Evolutionary conservation across 2,888 invertebrate species (phyloP).

Genomic region (Nemotelus nigrinus): DNA sequence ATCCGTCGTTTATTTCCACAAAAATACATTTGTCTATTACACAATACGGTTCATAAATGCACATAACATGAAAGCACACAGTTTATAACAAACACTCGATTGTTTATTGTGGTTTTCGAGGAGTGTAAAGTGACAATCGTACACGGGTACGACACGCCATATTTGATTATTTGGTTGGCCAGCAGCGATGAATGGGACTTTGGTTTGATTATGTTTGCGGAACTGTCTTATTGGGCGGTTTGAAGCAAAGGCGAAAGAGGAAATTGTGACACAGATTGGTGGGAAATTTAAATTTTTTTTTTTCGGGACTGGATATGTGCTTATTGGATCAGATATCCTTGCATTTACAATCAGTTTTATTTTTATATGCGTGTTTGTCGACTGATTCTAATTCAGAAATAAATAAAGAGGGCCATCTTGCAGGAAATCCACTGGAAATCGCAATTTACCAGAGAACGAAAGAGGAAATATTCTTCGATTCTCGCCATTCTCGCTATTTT

Average conservation of each 20-base stretch:
- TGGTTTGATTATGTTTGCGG: constrained; percentile 5
- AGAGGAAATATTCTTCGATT: no score
- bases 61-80: constrained; percentile 10
- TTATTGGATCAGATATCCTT: no score
- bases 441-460: no score
- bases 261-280: no score
- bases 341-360: no score
- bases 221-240: neutral
- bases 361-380: no score
- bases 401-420: no score
- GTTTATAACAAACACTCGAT: constrained; percentile 25
- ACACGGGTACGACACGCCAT: constrained; percentile 33
- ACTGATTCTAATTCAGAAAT: no score
- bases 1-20: neutral
- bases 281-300: no score
- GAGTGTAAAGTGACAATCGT: constrained; percentile 32
- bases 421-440: no score
- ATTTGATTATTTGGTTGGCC: constrained; percentile 21
- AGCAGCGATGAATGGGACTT: neutral
- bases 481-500: no score
- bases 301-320: no score
- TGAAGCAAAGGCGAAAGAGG: neutral
- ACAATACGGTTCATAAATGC: neutral
- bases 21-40: neutral
- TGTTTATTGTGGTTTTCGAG: constrained; percentile 37